Evolutionary conservation across 1,140 invertebrate species (phyloP).

Genomic region (Drosophila repleta): DNA sequence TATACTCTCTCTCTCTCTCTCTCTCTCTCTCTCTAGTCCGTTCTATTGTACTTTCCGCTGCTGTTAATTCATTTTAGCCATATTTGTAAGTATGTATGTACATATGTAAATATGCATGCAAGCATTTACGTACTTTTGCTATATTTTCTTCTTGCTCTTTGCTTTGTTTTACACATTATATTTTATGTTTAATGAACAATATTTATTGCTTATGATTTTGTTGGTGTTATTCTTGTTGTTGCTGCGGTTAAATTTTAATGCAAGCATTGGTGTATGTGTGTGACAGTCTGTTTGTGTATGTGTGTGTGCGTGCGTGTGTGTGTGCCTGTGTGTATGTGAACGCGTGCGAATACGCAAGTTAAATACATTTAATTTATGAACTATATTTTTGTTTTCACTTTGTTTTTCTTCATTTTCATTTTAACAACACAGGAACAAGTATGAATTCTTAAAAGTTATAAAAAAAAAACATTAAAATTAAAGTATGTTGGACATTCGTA

Average conservation of each 20-base stretch:
- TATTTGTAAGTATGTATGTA: background rate
- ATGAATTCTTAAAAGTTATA: constrained; percentile 56
- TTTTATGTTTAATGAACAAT: constrained; percentile 9
- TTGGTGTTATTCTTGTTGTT: background rate
- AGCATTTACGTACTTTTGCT: background rate
- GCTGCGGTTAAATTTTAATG: background rate
- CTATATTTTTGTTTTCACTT: constrained; percentile 38
- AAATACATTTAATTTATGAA: constrained; percentile 36
- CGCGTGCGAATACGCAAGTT: constrained; percentile 26
- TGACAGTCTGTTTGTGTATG: background rate
- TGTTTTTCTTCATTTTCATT: constrained; percentile 56
- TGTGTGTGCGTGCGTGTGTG: constrained; percentile 8
- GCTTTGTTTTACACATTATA: constrained; percentile 12
- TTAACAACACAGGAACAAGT: constrained; percentile 81
- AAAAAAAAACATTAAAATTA: constrained; percentile 29
- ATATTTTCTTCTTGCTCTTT: constrained; percentile 3
- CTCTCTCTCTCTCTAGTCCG: background rate
- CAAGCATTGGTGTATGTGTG: background rate
- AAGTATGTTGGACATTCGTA: constrained; percentile 13
- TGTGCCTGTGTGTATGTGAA: constrained; percentile 10
- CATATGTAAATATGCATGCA: constrained; percentile 8
- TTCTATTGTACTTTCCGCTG: background rate
- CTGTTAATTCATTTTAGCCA: constrained; percentile 7
- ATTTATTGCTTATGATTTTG: constrained; percentile 46
- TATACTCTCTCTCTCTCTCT: too few relatives aligned